phyloP scores from a whole-genome alignment of 2,888 invertebrate genomes.

The Hydraecia micacea region DNA sequence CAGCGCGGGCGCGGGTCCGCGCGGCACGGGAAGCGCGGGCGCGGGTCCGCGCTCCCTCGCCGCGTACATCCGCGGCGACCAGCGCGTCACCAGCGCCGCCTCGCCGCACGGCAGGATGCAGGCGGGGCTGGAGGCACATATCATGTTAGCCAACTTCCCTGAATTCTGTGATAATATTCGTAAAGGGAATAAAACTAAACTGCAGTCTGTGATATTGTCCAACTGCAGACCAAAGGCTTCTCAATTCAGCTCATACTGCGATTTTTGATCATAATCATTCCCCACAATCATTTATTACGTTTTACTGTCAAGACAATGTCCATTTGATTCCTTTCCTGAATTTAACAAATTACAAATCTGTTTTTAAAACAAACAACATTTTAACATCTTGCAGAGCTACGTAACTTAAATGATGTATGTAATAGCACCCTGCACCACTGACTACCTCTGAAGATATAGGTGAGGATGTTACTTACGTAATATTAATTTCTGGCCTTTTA shows the following conservation, averaged over 20 bases:
- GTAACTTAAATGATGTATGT: not conserved
- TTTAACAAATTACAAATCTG: not conserved
- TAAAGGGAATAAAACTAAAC: not conserved
- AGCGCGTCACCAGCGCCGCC: slow-evolving; percentile 95
- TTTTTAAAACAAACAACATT: not conserved
- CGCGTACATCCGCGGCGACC: slow-evolving; percentile 94
- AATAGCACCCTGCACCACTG: not conserved
- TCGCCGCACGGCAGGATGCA: slow-evolving; percentile 95
- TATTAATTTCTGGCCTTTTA: not conserved
- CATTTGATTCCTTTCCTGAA: not conserved
- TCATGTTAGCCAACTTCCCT: not conserved
- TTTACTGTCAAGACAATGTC: not conserved
- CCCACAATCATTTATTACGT: not conserved
- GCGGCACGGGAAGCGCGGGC: slow-evolving; percentile 89
- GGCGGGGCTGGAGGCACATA: slow-evolving; percentile 91
- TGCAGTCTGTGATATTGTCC: not conserved
- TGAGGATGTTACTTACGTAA: not conserved
- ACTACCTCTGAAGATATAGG: not conserved
- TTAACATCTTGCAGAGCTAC: not conserved
- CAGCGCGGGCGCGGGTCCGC: slow-evolving; percentile 90
- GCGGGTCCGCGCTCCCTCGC: slow-evolving; percentile 90
- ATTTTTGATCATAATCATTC: not conserved
- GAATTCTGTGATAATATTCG: not conserved
- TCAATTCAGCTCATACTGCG: not conserved
- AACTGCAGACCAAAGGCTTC: not conserved